Base-by-base conservation (phyloP, 2,113 vertebrate genomes). In the Orientallactaga bullata region DNA sequence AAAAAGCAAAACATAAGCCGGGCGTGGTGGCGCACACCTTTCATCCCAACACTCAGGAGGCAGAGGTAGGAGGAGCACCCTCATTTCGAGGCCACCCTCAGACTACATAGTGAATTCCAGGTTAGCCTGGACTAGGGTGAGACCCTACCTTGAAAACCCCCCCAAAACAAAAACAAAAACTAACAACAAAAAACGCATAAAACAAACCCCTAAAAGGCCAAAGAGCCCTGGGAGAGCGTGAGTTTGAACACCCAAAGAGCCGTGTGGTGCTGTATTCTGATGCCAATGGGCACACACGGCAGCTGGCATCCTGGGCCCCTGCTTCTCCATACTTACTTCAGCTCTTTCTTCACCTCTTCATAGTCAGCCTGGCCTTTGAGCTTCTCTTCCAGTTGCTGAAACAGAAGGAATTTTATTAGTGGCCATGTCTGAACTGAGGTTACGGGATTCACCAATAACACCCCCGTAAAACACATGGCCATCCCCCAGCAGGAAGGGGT, bases 321-420 rank as follows among this genome's bases (percentile, higher is more conserved):
- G 23, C 12, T 1, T 32, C 68, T n/a, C 39, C 4, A 63, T 72
- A 98, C 99, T 99, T 98, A 99, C 99, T 99, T 99, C 96, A 99
- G 97, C 97, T 99, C 99, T 97, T 99, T 99, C 98, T 99, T 99
- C 97, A 99, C 98, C 96, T 99, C 99, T 95, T 99, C 99, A 97
- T 99, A 99, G 98, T 99, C 99, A 63, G 99, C 98, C 98, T 99
- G 99, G 89, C 99, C 99, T 98, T 99, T 99, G 97, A 99, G 98
- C 96, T 99, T 99, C 98, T 99, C 99, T 98, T 99, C 99, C 98
- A 99, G 98, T 98, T 99, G 99, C 99, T 99, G 98, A 28, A 96
- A 98, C 76, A 96, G 66, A 97, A 88, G 86, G 60, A 20, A 93
- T 96, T 97, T 95, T 80, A 96, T 98, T 96, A 97, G 90, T 58